Conservation (phyloP, 2,113 vertebrate species). For the Myiopsitta monachus region DNA sequence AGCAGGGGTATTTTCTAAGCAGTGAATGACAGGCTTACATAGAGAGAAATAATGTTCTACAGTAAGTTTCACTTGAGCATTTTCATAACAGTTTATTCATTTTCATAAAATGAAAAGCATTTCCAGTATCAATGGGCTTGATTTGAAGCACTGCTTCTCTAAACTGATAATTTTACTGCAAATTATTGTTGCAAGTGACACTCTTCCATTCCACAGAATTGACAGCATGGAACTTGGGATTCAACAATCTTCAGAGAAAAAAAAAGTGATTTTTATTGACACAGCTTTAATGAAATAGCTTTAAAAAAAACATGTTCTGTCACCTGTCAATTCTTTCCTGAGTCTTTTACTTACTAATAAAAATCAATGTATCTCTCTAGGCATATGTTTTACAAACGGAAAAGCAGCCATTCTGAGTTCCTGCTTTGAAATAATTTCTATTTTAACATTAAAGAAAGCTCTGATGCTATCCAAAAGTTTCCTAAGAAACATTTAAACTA, state of each 20-base stretch:
- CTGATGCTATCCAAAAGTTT: background rate
- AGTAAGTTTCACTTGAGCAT: background rate
- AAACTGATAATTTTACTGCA: background rate
- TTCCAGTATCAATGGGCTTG: background rate
- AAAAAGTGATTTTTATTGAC: background rate
- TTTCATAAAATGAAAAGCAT: background rate
- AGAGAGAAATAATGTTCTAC: background rate
- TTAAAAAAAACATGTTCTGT: background rate
- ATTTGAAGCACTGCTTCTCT: background rate
- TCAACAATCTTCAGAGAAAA: background rate
- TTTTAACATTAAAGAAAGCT: background rate
- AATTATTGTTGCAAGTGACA: background rate
- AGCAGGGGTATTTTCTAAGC: background rate
- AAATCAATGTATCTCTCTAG: background rate
- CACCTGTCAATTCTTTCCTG: background rate
- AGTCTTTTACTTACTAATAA: background rate
- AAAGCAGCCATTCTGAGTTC: background rate
- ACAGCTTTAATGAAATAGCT: background rate
- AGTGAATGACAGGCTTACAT: background rate
- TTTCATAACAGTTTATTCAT: background rate
- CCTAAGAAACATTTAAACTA: background rate
- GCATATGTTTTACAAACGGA: background rate
- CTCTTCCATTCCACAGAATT: background rate
- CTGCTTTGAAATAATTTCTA: background rate
- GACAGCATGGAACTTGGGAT: background rate